A percentile compares a stretch with the other conserved stretches of the same genome.
phyloP scores from a whole-genome alignment of 2,797 vertebrate genomes.

The Potorous gilbertii region DNA sequence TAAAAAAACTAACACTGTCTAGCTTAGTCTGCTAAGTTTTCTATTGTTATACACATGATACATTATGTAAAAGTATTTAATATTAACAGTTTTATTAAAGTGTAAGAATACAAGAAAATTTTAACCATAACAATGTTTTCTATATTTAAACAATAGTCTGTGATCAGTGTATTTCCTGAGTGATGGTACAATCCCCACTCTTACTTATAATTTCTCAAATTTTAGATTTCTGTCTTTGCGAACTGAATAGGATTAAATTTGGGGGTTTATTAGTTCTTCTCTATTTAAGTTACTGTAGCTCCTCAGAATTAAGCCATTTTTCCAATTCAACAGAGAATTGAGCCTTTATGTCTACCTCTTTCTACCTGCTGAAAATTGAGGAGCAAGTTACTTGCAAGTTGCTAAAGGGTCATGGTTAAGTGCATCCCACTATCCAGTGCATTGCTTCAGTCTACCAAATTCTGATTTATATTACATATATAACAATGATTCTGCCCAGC shows the following conservation, averaged over 20 bases:
- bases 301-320: constrained; percentile 68
- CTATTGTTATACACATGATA: constrained; percentile 43
- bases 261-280: constrained; percentile 53
- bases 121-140: constrained; percentile 64
- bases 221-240: constrained; percentile 57
- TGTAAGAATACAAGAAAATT: constrained; percentile 65
- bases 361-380: constrained; percentile 55
- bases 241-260: constrained; percentile 55
- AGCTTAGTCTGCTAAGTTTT: constrained; percentile 56
- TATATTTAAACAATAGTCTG: constrained; percentile 45
- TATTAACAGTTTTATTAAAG: constrained; percentile 60
- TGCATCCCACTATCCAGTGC: constrained; percentile 68
- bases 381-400: constrained; percentile 58
- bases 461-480: constrained; percentile 15
- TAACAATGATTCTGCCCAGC: not conserved
- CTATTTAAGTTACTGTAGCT: constrained; percentile 55
- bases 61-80: constrained; percentile 68
- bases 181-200: constrained; percentile 53
- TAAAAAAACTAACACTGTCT: constrained; percentile 47
- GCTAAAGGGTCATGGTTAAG: constrained; percentile 64
- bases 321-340: constrained; percentile 51
- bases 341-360: constrained; percentile 40
- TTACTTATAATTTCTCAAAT: constrained; percentile 50
- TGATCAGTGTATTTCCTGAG: constrained; percentile 56
- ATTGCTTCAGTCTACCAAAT: constrained; percentile 57